Percentiles rank a stretch among this genome's conserved stretches.
phyloP scores from a whole-genome alignment of 2,888 invertebrate genomes.

The Stramonita haemastoma region DNA sequence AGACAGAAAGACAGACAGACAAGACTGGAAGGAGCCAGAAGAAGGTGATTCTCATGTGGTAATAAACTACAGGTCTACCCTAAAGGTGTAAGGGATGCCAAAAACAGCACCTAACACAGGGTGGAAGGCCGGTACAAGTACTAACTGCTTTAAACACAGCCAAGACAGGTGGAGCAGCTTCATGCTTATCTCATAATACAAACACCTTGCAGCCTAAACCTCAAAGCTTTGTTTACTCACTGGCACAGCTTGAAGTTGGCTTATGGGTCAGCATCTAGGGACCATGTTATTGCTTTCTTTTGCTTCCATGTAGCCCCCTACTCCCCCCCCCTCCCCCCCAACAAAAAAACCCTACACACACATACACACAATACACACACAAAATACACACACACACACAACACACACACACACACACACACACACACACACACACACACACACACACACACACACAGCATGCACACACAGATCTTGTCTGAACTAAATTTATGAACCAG shows the following conservation, averaged over 20 bases:
- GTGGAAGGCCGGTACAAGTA: neutral
- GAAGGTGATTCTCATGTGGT: neutral
- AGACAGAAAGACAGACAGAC: neutral
- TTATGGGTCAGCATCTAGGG: no score
- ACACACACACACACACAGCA: no score
- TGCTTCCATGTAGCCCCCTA: no score
- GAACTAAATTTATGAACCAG: no score
- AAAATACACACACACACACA: no score
- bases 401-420: no score
- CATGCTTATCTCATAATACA: slow-evolving; percentile 16
- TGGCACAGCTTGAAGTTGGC: neutral
- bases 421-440: no score
- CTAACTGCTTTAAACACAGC: neutral
- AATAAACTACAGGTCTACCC: neutral
- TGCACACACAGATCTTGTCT: no score
- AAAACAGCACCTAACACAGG: neutral
- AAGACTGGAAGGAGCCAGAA: neutral
- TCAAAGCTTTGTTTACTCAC: slow-evolving; percentile 8
- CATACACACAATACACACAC: no score
- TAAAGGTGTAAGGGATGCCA: neutral
- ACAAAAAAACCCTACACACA: no score
- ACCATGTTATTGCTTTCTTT: no score
- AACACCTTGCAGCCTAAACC: neutral
- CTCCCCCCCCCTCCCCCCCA: no score
- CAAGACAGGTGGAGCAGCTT: neutral